Base-by-base conservation (phyloP, 2,888 invertebrate species). In the Lasioglossum villosulum region DNA sequence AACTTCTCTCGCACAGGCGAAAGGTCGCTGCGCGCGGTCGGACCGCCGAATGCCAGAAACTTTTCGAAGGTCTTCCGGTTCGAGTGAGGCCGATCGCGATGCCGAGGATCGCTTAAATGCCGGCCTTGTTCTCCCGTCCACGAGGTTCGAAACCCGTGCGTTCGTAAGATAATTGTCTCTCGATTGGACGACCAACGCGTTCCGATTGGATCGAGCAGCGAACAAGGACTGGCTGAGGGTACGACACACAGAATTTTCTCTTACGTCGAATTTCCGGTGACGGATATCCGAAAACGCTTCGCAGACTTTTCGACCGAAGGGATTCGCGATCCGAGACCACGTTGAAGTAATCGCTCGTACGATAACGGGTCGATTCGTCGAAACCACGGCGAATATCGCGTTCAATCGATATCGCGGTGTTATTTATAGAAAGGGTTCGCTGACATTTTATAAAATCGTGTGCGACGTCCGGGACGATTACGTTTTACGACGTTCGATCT, bases 371-470 rank as follows among this genome's bases (percentile, higher is more conserved):
- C 42, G 63, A 75, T 83, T 45, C 70, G 81, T 59, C 80, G 73
- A 78, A 82, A 68, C 75, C 59, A 34, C 45, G 70, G 30, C n/a
- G 70, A 48, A 73, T 27, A 79, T 80, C 75, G 71, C 10, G 39
- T 14, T 66, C 39, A 81, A 88, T 90, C 90, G 83, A 90, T 90
- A 86, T 74, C 72, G 77, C 71, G 16, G n/a, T 70, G 52, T 83
- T 89, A 91, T 91, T 91, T 87, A 88, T 90, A 88, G 83, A 63
- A 45, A 23, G 79, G 74, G 90, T 89, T 90, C 89, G 78, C 75
- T 85, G 91, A 88, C 89, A 68, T 23, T 68, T 37, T 12, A 37
- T 34, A 34, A 68, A 68, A 68, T 68, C 10, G 34, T 37, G 34
- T 23, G 10, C 30, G 16, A 42, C 42, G 30, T 63, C 63, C 63